These are phyloP conservation scores for Puffinus mauretanicus DNA, from an alignment of 2,113 vertebrate species.

Conservation along the genomic window DNA sequence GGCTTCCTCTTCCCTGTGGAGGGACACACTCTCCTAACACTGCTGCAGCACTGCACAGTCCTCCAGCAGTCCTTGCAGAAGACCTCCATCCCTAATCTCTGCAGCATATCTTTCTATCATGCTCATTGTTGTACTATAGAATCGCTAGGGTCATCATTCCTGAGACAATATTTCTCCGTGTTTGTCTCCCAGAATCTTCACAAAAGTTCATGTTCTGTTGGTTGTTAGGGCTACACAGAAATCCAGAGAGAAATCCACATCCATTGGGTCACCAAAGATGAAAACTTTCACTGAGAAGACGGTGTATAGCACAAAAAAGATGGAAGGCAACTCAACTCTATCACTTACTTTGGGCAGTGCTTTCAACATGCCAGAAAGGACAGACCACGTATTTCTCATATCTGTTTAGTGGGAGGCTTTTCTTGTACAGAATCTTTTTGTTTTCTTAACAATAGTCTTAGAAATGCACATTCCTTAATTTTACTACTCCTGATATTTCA, in stretches of 20 bases:
- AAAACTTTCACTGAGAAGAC: not conserved
- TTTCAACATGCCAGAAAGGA: not conserved
- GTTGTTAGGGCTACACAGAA: not conserved
- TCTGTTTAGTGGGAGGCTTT: not conserved
- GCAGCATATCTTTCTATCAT: not conserved
- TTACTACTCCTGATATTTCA: not conserved
- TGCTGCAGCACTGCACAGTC: not conserved
- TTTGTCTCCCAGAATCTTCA: not conserved
- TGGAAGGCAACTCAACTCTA: not conserved
- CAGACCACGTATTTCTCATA: not conserved
- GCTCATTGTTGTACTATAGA: not conserved
- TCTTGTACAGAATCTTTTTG: not conserved
- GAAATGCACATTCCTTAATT: not conserved
- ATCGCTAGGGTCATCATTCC: not conserved
- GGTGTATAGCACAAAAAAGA: not conserved
- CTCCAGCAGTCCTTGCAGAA: not conserved
- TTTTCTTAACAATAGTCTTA: not conserved
- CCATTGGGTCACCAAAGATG: not conserved
- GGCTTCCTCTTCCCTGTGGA: not conserved
- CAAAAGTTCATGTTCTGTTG: not conserved
- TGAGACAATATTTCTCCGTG: rapidly evolving
- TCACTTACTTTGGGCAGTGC: not conserved
- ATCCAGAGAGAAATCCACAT: not conserved
- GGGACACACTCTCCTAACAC: not conserved
- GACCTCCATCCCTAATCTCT: not conserved